Base-by-base conservation (phyloP, 2,113 vertebrate species). In the Microcebus ravelobensis region DNA sequence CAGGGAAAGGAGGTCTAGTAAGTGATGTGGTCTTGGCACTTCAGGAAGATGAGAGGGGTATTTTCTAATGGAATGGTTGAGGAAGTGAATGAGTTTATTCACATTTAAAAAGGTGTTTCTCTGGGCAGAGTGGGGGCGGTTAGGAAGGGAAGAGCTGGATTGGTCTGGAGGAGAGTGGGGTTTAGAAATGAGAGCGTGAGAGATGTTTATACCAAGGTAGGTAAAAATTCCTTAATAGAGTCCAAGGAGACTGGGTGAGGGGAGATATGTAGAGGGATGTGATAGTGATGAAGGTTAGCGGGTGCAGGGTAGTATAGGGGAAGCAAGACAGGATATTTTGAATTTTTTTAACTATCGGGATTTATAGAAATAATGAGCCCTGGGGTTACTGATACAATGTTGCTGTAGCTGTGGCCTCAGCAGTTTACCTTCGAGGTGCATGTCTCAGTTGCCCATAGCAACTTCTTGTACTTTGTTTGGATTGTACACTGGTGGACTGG, bases 61-160 rank as follows among this genome's bases (percentile, higher is more conserved):
- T 70, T 90, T 94, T 68, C 39, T 85, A 85, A 96, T 50, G 73
- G 82, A 91, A 20, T 39, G 48, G 11, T 36, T 68, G 73, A 83
- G 39, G 73, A 83, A 31, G 63, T 82, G 11, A 50, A 39, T 89
- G 71, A 29, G 2, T 93, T 70, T 52, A 36, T 83, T 45, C 27
- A 68, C 9, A 3, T 74, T n/a, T 90, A 73, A 52, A 91, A 65
- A 83, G 36, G 15, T 39, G 6, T 80, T 92, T 90, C 34, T n/a
- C 13, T 83, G 74, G 48, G 55, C 50, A 48, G 17, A 70, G 34
- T 55, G 15, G 68, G 83, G 29, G 27, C 6, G 39, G 2, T 34
- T 52, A 68, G 65, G 36, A 81, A 59, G 52, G 21, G 71, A 71
- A 74, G 71, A 77, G 48, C 68, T 48, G 50, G 29, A 21, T 36